Percentiles rank a stretch among this genome's conserved stretches.
These are phyloP conservation scores for Hydrolagus affinis DNA, from an alignment of 2,113 vertebrate species.

Conservation along the genomic window DNA sequence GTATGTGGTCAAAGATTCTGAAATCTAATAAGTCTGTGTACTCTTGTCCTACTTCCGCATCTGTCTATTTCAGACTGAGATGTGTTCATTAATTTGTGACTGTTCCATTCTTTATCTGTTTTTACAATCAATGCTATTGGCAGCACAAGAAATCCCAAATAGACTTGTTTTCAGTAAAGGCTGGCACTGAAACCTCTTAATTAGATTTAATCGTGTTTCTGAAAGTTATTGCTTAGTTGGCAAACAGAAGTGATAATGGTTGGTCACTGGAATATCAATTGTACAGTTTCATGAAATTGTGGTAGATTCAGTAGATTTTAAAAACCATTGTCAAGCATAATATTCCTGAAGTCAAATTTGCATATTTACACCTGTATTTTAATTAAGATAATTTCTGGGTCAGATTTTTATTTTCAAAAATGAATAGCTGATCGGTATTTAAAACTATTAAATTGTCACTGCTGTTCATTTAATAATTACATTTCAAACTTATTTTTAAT, in stretches of 20 bases:
- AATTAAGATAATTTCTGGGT: background rate
- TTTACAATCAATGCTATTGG: background rate
- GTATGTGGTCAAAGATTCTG: background rate
- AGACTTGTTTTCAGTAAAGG: background rate
- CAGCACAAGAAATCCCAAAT: background rate
- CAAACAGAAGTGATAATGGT: background rate
- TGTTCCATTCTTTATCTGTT: background rate
- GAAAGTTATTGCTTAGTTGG: background rate
- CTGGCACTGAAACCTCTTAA: background rate
- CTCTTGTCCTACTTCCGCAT: background rate
- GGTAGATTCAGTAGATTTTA: background rate
- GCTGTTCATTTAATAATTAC: too few species aligned
- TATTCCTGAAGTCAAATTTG: background rate
- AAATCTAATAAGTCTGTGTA: background rate
- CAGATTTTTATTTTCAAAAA: background rate
- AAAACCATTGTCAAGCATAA: background rate
- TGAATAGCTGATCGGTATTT: background rate
- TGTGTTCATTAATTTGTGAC: background rate
- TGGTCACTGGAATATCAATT: background rate
- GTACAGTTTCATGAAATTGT: background rate
- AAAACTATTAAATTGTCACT: background rate
- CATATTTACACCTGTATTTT: background rate
- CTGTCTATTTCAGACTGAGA: background rate
- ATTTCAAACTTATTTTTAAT: too few species aligned
- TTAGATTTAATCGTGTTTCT: background rate